These are phyloP conservation scores for Ispidina lecontei DNA, from an alignment of 2,797 vertebrate species.

Conservation along the genomic window DNA sequence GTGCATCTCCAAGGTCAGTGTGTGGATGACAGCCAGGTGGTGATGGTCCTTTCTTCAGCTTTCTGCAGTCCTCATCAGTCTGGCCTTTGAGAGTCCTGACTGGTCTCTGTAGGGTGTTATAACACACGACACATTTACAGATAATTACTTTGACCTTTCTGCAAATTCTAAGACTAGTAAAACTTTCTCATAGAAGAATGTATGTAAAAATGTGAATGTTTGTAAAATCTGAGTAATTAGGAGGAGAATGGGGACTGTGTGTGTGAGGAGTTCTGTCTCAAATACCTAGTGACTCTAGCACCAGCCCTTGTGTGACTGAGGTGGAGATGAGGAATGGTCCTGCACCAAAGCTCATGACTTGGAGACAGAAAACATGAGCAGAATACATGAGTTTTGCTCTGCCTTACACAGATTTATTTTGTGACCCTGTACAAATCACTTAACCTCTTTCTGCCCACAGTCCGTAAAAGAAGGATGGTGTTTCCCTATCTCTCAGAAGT, in stretches of 20 bases:
- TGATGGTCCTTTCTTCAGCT: background rate
- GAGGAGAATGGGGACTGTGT: background rate
- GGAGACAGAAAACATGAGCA: background rate
- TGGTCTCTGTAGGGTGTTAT: background rate
- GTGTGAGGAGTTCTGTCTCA: background rate
- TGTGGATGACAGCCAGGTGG: background rate
- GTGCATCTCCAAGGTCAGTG: accelerated
- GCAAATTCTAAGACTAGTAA: background rate
- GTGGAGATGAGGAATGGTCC: slow-evolving; percentile 28
- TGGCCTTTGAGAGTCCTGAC: background rate
- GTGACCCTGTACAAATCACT: slow-evolving; percentile 53
- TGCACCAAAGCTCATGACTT: background rate
- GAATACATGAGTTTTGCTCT: slow-evolving; percentile 26
- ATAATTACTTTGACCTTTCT: slow-evolving; percentile 58
- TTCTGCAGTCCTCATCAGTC: background rate
- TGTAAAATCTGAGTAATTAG: slow-evolving; percentile 3
- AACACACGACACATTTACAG: background rate
- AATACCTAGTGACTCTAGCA: background rate
- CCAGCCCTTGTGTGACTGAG: accelerated
- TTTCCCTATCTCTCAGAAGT: background rate
- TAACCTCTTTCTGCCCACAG: slow-evolving; percentile 55
- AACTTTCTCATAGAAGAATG: background rate
- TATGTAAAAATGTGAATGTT: background rate
- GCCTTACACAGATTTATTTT: slow-evolving; percentile 62
- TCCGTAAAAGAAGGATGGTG: background rate